Evolutionary conservation across 2,113 vertebrate species (phyloP), one percentile per base, ranked within the genome.

Genomic region (Nannospalax galili): DNA sequence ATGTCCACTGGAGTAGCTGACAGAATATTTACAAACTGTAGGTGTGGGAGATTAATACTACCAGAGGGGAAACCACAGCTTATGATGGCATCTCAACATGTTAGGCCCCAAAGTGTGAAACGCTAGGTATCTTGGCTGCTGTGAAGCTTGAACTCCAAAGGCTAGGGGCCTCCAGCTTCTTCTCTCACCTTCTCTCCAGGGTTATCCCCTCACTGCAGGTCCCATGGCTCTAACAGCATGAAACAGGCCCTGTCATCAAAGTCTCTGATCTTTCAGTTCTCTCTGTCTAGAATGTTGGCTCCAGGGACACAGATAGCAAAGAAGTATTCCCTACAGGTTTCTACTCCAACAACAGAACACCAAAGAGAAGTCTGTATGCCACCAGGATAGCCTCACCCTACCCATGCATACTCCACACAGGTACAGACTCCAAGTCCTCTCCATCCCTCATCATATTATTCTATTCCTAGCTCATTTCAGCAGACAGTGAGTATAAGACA

Each of bases 61-160:
- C 19, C 5, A 42, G 45, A 52, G 20, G 26, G 28, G 14, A 86
- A 19, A 8, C 30, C 60, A 22, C 3, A 35, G 32, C 6, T 16
- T 7, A 15, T 1, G 8, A 77, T 0, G 3, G 64, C 45, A 73
- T 0, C 52, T 2, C 0, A 22, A 56, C 6, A 28, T 32, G 40
- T 67, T 20, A 42, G 62, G 73, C 40, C 16, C 32, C 9, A 10
- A 72, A 56, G 84, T 0, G 32, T 0, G 2, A 92, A 52, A 28
- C 58, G 56, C 67, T 22, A 14, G 9, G 4, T 17, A 24, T 48
- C 60, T 48, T 6, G 22, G 28, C 4, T 84, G 65, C 56, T 24
- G 2, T 3, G 20, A 67, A 30, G 72, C 15, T 26, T 28, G 35
- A 64, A 10, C 1, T 73, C 20, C 7, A 6, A 0, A 17, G 42